These are phyloP conservation scores for Plecotus auritus DNA, from an alignment of 2,113 vertebrate species.

Conservation along the genomic window DNA sequence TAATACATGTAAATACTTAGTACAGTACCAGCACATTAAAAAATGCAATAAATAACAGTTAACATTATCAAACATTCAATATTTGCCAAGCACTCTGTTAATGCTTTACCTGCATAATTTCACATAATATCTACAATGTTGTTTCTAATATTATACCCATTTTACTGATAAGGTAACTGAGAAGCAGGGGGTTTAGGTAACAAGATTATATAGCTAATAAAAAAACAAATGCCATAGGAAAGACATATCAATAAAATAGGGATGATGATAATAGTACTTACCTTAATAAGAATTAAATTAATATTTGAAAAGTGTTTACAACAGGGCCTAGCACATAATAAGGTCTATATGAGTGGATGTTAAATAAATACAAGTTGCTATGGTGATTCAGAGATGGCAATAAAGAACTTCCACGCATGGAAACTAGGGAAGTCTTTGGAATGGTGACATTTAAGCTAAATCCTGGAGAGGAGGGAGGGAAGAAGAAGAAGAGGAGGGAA, in stretches of 20 bases:
- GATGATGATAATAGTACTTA: not conserved
- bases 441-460: not conserved
- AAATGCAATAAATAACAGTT: conserved; percentile 4
- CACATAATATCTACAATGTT: not conserved
- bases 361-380: conserved; percentile 38
- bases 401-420: conserved; percentile 3
- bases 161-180: conserved; percentile 3
- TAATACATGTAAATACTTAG: not conserved
- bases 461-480: not conserved
- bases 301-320: conserved; percentile 34
- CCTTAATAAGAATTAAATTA: conserved; percentile 14
- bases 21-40: not conserved
- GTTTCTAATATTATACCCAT: not conserved
- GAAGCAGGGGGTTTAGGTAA: not conserved
- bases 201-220: conserved; percentile 4
- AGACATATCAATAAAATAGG: conserved; percentile 9
- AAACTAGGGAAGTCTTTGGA: conserved; percentile 35
- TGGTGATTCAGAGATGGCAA: not conserved
- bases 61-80: conserved; percentile 3
- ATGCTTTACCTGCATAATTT: not conserved
- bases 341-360: not conserved
- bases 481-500: too few species aligned
- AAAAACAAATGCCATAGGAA: conserved; percentile 3
- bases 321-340: not conserved
- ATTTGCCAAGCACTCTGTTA: not conserved